A percentile compares a stretch with the other conserved stretches of the same genome.
These are phyloP conservation scores for Ptychadena robeensis DNA, from an alignment of 2,797 vertebrate genomes.

Conservation along the genomic window DNA sequence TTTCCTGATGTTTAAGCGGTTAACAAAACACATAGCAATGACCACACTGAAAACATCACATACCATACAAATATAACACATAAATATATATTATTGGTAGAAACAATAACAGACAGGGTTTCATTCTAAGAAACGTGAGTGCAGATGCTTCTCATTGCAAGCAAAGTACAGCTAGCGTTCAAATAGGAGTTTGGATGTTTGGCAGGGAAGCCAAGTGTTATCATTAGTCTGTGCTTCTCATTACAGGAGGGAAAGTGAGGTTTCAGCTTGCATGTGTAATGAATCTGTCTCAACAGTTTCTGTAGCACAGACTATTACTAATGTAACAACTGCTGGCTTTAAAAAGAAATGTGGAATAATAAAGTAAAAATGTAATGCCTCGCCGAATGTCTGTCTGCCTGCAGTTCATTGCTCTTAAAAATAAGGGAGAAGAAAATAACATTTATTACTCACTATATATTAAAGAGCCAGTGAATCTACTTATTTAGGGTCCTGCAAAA, in stretches of 20 bases:
- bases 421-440: no score
- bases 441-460: no score
- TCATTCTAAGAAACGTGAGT: not conserved
- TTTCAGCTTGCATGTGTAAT: conserved; percentile 3
- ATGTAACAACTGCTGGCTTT: not conserved
- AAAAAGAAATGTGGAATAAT: not conserved
- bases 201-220: conserved; percentile 1
- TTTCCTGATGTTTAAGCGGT: no score
- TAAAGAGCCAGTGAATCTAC: no score
- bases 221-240: not conserved
- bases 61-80: not conserved
- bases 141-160: not conserved
- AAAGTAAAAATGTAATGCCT: not conserved
- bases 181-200: not conserved
- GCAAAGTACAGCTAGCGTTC: not conserved
- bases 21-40: not conserved
- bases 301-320: not conserved
- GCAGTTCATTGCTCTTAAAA: no score
- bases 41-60: not conserved
- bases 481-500: no score
- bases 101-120: not conserved
- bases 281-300: not conserved
- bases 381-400: not conserved
- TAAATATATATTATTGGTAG: not conserved
- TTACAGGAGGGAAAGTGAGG: not conserved